phyloP scores from a whole-genome alignment of 2,113 vertebrate genomes.

The Prolemur simus region DNA sequence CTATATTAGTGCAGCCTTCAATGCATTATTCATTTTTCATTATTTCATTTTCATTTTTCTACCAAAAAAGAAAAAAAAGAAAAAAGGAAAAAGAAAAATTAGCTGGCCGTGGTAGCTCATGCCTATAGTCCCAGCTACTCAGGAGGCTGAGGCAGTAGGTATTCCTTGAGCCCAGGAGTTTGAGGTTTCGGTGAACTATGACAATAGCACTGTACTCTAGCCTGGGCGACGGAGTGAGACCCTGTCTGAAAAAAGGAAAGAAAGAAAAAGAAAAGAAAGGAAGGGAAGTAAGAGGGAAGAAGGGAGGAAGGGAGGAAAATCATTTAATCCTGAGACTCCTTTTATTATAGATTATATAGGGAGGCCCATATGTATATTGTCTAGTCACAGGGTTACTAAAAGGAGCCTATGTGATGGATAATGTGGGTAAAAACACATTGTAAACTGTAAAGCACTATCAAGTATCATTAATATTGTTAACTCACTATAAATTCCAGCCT shows the following conservation, averaged over 20 bases:
- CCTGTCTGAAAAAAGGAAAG: not conserved
- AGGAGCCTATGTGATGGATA: not conserved
- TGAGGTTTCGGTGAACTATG: too few relatives aligned
- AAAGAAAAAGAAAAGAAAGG: not conserved
- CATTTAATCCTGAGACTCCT: not conserved
- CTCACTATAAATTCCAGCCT: not conserved
- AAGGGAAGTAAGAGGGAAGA: too few relatives aligned
- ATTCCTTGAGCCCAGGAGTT: too few relatives aligned
- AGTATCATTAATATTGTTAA: not conserved
- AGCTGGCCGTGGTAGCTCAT: too few relatives aligned
- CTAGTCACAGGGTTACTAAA: not conserved
- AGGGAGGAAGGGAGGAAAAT: not conserved
- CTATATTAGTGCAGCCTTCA: not conserved
- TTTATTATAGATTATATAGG: not conserved
- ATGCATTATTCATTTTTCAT: not conserved
- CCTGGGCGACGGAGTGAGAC: too few relatives aligned
- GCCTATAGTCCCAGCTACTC: too few relatives aligned
- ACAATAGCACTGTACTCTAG: too few relatives aligned
- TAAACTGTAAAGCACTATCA: not conserved
- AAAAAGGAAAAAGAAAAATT: too few relatives aligned
- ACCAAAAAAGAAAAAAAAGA: not conserved
- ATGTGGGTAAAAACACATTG: not conserved
- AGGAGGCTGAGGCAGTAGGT: too few relatives aligned
- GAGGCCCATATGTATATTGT: not conserved
- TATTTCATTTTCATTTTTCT: too few relatives aligned